Base-by-base conservation (phyloP, 30 jellyfish, hydroid and myxozoan genomes). In the Aurelia sp. region DNA sequence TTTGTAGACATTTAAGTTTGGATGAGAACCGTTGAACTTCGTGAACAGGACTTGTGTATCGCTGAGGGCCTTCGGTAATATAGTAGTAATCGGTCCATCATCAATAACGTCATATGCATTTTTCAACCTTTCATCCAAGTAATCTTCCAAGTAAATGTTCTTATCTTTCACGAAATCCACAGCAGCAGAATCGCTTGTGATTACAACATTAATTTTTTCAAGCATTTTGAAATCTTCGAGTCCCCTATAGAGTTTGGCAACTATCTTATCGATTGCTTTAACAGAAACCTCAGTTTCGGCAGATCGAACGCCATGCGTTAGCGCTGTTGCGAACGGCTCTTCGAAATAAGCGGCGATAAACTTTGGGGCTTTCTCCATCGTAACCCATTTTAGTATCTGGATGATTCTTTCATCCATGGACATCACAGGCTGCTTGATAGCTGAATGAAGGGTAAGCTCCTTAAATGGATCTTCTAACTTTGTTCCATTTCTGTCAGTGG, bases 161-260 rank as follows among this genome's bases (percentile, higher is more conserved):
- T 90, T 82, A 15, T 81, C 86, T 3, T 53, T 78, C 10, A 18
- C 48, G 6, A 90, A 6, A 20, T 95, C 98, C 10, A 96, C 90
- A 10, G 92, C 83, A 11, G 98, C 99, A 6, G 96, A 31, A 64
- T 95, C 99, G 35, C 99, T 89, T 19, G 99, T 95, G 20, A 95
- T 92, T 15, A 95, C 87, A 41, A 95, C 62, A 66, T 95, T 95
- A 57, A 89, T 64, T 30, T 79, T 66, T 47, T 90, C 84, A 37
- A 65, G 33, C 22, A 71, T 58, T 6, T 74, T 71, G 71, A 51
- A 57, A 5, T 59, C 61, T 51, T 76, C 60, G 20, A 95, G 73
- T 15, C 64, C 95, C 23, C 19, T 23, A 9, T 73, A 51, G 50
- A 95, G 80, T 31, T 47, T 62, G 51, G 85, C 62, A 4, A 86